Evolutionary conservation across 64 coral and sea anemone species (phyloP), one percentile per base, ranked within the genome.

Genomic region (Montipora sp.): DNA sequence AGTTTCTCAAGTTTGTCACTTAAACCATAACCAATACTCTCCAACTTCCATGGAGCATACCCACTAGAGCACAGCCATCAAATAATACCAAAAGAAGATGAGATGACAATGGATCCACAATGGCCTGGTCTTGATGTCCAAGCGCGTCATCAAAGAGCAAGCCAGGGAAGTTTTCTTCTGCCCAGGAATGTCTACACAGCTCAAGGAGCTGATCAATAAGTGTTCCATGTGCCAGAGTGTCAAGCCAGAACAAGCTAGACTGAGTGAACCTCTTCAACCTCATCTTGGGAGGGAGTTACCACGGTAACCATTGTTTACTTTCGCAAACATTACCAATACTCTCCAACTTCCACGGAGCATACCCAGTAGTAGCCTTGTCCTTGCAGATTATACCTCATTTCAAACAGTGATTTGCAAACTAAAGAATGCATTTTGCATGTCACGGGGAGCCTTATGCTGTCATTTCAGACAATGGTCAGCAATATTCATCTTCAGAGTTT

Each of bases 201-300:
- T 36, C 27, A 87, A 91, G 66, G 74, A 95, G 49, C 71, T 80
- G 3, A 84, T 89, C 36, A n/a, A 51, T 18, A 93, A 21, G 14
- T 93, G 91, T 45, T 59, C 75, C 67, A 83, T 87, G 27, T 90
- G 82, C 91, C 75, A 82, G 7, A 89, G 90, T 44, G 50, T 63
- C 48, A 82, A 50, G 24, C 24, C 24, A 24, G 24, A 24, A 24
- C 24, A 24, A 24, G 73, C 75, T 58, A 73, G 88, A 36, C 27
- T 1, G 27, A 36, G 27, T 27, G 50, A 90, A 94, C 87, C 89
- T 87, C 75, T 90, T 81, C 93, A 90, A 57, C 7, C 80, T 8
- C 93, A 85, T 66, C 20, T 36, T 36, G 27, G 27, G 27, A 36
- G 27, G 1, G 27, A 36, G 27, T 36, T 36, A 36, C 27, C 0